These are phyloP conservation scores for Aphis gossypii DNA, from an alignment of 1,140 invertebrate genomes.

Conservation along the genomic window DNA sequence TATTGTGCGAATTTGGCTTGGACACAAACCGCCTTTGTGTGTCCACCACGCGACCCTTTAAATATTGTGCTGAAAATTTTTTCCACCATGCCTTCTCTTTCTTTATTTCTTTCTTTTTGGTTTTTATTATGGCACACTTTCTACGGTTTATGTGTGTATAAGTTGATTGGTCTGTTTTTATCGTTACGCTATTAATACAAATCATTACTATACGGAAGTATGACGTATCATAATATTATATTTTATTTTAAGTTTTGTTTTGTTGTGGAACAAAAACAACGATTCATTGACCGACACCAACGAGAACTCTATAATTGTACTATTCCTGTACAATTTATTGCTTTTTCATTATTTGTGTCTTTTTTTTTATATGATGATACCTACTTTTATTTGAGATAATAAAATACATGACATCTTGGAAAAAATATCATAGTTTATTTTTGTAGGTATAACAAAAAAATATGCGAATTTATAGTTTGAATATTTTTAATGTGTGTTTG, in stretches of 20 bases:
- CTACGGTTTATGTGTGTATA: background rate
- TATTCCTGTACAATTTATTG: background rate
- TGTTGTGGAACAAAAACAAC: background rate
- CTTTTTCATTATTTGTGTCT: background rate
- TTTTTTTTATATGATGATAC: background rate
- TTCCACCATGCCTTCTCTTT: background rate
- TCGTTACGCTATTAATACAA: conserved; percentile 9
- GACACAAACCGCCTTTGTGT: conserved; percentile 45
- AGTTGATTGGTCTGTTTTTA: background rate
- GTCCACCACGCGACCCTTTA: conserved; percentile 5
- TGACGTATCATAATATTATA: background rate
- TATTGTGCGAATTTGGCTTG: conserved; percentile 51
- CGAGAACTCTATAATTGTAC: background rate
- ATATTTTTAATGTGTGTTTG: background rate
- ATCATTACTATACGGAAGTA: background rate
- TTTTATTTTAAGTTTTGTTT: background rate
- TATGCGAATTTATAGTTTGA: background rate
- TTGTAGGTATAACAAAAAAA: background rate
- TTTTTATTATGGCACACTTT: background rate
- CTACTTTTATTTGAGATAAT: background rate
- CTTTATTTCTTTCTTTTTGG: background rate
- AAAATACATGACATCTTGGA: background rate
- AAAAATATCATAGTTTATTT: background rate
- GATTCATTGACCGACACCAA: background rate
- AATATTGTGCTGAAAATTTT: conserved; percentile 14